Percentiles rank a stretch among this genome's conserved stretches.
Conservation (phyloP, 2,888 invertebrate species). For the Ceriagrion tenellum region DNA sequence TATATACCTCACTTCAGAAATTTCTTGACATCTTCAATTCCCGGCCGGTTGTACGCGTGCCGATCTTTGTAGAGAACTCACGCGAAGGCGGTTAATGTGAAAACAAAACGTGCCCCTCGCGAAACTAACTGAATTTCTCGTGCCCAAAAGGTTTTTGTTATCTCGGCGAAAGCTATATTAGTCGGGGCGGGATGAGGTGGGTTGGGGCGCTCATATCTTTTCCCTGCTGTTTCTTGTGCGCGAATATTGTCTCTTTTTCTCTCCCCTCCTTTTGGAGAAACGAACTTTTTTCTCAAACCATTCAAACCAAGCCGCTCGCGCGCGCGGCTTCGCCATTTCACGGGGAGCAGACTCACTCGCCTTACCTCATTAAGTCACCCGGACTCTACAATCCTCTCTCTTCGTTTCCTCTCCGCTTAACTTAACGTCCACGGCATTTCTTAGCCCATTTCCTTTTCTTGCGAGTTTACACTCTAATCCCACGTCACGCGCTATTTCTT, state of each 20-base stretch:
- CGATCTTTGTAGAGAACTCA: too few species aligned
- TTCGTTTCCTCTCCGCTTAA: neutral
- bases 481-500: neutral
- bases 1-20: too few species aligned
- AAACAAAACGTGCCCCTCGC: neutral
- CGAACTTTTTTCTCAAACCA: neutral
- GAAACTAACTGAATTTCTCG: neutral
- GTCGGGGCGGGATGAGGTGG: neutral
- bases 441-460: conserved; percentile 22
- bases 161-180: neutral
- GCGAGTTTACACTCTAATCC: conserved; percentile 9
- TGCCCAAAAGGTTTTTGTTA: neutral
- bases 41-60: too few species aligned
- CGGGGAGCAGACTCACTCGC: neutral
- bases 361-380: conserved; percentile 24
- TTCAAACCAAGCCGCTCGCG: neutral
- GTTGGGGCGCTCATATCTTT: neutral
- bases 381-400: neutral
- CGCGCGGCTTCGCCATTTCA: neutral
- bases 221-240: neutral
- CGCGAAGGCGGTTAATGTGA: too few species aligned
- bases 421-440: neutral
- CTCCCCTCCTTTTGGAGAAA: neutral
- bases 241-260: neutral
- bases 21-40: too few species aligned